Percentiles rank a stretch among this genome's conserved stretches.
Evolutionary conservation across 1,140 invertebrate genomes (phyloP).

Genomic region (Ostrea edulis): DNA sequence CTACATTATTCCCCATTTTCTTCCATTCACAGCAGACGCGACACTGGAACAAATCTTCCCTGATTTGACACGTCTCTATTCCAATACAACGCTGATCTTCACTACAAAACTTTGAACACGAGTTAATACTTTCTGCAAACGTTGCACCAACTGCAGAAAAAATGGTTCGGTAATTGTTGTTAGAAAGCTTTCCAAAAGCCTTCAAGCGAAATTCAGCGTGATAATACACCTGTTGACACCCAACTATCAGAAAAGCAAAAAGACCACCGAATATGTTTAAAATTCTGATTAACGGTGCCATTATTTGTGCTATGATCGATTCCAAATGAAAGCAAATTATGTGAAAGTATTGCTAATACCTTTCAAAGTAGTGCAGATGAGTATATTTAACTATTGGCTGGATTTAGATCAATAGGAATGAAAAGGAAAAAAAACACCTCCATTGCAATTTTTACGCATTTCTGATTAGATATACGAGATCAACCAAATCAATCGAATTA

Average conservation of each 20-base stretch:
- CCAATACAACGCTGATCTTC: neutral
- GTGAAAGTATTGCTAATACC: too few species aligned
- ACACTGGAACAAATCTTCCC: neutral
- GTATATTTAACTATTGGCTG: too few species aligned
- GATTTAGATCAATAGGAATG: too few species aligned
- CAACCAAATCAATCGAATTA: too few species aligned
- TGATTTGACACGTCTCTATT: neutral
- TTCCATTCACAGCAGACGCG: neutral
- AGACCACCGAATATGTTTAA: neutral
- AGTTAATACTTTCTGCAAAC: neutral
- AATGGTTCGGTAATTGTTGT: neutral
- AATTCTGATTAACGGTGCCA: too few species aligned
- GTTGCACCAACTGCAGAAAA: neutral
- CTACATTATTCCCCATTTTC: neutral
- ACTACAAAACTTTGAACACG: neutral
- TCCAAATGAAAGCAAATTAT: too few species aligned
- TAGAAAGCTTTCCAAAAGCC: neutral
- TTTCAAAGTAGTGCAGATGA: too few species aligned
- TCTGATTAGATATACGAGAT: too few species aligned
- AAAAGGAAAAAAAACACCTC: too few species aligned
- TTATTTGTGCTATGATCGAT: too few species aligned
- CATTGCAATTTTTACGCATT: too few species aligned
- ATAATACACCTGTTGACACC: neutral
- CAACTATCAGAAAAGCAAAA: neutral
- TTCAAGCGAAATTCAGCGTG: neutral